phyloP scores from a whole-genome alignment of 2,797 vertebrate species.

The Crax fasciolata region DNA sequence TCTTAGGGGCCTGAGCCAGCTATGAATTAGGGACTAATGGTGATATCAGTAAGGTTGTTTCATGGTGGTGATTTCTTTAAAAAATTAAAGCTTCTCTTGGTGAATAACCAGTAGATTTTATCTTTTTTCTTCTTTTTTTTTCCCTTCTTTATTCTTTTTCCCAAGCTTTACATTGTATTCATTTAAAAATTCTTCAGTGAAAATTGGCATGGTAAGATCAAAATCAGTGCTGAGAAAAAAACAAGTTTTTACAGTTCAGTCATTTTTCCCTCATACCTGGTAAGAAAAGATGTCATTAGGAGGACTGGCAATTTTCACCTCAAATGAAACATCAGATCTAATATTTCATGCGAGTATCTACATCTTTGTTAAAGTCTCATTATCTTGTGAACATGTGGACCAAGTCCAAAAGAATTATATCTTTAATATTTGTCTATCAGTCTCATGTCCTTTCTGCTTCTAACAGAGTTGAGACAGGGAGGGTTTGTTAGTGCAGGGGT shows the following conservation, averaged over 20 bases:
- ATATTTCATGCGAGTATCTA: conserved; percentile 82
- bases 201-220: conserved; percentile 30
- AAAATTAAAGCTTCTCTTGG: conserved; percentile 32
- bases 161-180: background rate
- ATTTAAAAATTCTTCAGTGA: background rate
- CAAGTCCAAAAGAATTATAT: conserved; percentile 68
- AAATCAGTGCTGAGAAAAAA: background rate
- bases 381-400: conserved; percentile 79
- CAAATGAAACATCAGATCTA: conserved; percentile 84
- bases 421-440: conserved; percentile 71
- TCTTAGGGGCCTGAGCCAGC: background rate
- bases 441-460: conserved; percentile 1
- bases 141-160: background rate
- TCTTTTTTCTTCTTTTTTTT: background rate
- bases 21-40: conserved; percentile 3
- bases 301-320: conserved; percentile 75
- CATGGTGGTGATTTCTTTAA: background rate
- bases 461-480: conserved; percentile 27
- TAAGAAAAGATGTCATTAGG: conserved; percentile 76
- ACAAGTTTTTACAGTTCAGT: background rate
- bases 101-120: background rate
- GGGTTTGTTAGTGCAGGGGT: conserved; percentile 42
- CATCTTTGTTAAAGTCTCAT: conserved; percentile 85
- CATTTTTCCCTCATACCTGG: conserved; percentile 30
- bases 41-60: background rate